phyloP scores from a whole-genome alignment of 2,113 vertebrate species.

The Menidia beryllina region DNA sequence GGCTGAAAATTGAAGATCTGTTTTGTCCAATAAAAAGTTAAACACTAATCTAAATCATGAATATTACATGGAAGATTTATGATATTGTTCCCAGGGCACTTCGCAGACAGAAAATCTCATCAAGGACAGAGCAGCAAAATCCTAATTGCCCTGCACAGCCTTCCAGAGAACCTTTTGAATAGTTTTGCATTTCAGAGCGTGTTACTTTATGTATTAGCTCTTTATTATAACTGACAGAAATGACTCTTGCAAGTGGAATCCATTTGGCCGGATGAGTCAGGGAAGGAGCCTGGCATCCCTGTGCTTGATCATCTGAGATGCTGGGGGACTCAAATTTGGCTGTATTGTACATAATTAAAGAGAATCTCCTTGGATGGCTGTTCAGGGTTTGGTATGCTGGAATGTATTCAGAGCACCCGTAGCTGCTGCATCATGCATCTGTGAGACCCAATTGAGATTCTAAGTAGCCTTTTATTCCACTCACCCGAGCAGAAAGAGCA shows the following conservation, averaged over 20 bases:
- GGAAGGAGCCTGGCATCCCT: slow-evolving; percentile 49
- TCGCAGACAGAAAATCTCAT: slow-evolving; percentile 64
- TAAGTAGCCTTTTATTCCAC: slow-evolving; percentile 76
- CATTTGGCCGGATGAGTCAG: slow-evolving; percentile 68
- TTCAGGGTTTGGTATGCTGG: slow-evolving; percentile 31
- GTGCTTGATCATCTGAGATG: slow-evolving; percentile 66
- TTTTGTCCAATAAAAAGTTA: slow-evolving; percentile 35
- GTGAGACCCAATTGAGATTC: slow-evolving; percentile 55
- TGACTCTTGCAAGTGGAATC: slow-evolving; percentile 72
- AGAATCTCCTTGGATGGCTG: slow-evolving; percentile 50
- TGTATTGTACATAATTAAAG: slow-evolving; percentile 74
- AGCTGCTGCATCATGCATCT: slow-evolving; percentile 53
- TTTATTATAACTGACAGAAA: slow-evolving; percentile 76
- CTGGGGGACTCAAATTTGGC: slow-evolving; percentile 57
- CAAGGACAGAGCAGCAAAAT: slow-evolving; percentile 51
- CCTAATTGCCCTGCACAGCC: slow-evolving; percentile 71
- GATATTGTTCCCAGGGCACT: slow-evolving; percentile 49
- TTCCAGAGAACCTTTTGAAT: slow-evolving; percentile 67
- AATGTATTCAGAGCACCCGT: slow-evolving; percentile 41
- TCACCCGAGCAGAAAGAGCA: slow-evolving; percentile 74
- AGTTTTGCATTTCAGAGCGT: slow-evolving; percentile 71
- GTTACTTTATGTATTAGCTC: slow-evolving; percentile 73
- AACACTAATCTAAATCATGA: slow-evolving; percentile 45
- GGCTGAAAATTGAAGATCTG: slow-evolving; percentile 12
- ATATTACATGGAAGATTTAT: slow-evolving; percentile 65